A percentile compares a stretch with the other conserved stretches of the same genome.
These are phyloP conservation scores for Chloroceryle amazona DNA, from an alignment of 2,797 vertebrate species.

Conservation along the genomic window DNA sequence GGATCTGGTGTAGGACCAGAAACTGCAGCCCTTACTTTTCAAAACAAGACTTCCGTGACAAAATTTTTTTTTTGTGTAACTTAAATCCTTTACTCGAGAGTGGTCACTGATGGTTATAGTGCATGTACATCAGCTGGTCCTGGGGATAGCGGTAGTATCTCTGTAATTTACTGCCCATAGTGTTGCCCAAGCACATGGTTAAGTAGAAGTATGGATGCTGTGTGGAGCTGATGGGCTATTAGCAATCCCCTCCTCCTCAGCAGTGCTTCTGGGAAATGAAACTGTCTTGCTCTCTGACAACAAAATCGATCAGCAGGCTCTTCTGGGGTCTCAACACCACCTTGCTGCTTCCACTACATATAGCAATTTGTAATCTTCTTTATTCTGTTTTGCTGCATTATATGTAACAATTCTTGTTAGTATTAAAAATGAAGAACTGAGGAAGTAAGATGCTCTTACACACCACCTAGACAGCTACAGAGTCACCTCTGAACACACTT, in stretches of 20 bases:
- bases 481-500: background rate
- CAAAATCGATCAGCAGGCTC: background rate
- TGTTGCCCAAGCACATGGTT: background rate
- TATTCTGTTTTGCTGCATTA: background rate
- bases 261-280: background rate
- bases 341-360: background rate
- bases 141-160: rapidly evolving
- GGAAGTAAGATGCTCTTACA: background rate
- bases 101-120: background rate
- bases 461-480: background rate
- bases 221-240: background rate
- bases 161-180: rapidly evolving
- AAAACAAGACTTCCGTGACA: background rate
- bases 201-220: background rate
- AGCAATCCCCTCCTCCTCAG: background rate
- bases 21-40: background rate
- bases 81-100: background rate
- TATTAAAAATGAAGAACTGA: background rate
- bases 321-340: background rate
- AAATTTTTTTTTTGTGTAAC: background rate
- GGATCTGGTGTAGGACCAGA: rapidly evolving
- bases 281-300: background rate
- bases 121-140: background rate
- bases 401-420: background rate
- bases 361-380: background rate